Evolutionary conservation across 2,888 invertebrate species (phyloP).

Genomic region (Eumerus sabulonum): DNA sequence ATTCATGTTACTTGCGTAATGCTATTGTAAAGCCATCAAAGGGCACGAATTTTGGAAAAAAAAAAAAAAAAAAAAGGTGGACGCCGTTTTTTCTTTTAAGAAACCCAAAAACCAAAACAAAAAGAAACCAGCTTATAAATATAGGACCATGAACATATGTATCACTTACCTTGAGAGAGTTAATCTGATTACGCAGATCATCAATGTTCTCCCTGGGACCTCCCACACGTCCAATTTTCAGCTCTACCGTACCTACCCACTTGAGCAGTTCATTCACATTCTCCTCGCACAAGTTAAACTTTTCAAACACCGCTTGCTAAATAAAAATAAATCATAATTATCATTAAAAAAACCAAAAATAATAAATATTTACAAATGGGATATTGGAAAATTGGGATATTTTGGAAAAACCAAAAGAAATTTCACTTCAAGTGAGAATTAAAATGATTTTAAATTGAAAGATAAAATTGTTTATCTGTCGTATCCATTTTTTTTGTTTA

Average conservation of each 20-base stretch:
- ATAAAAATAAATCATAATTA: neutral
- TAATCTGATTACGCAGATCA: conserved; percentile 92
- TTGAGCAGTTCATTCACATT: conserved; percentile 89
- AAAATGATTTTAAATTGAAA: conserved; percentile 49
- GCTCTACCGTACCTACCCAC: conserved; percentile 93
- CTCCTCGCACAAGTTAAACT: conserved; percentile 94
- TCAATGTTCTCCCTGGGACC: conserved; percentile 92
- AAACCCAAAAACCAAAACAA: too few species aligned
- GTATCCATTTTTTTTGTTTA: conserved; percentile 16
- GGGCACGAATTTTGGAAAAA: too few species aligned
- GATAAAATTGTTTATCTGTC: conserved; percentile 12
- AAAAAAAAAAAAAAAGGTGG: too few species aligned
- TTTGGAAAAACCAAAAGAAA: too few species aligned
- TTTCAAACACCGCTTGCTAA: conserved; percentile 97
- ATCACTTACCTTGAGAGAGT: conserved; percentile 86
- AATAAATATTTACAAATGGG: conserved; percentile 13
- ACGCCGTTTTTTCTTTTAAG: too few species aligned
- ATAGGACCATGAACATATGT: too few species aligned
- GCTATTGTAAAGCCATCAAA: too few species aligned
- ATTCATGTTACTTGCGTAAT: too few species aligned
- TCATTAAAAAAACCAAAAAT: conserved; percentile 15
- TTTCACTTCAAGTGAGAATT: conserved; percentile 28
- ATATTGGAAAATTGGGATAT: conserved; percentile 10
- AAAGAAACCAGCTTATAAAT: too few species aligned
- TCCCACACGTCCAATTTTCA: conserved; percentile 90